Percentiles rank a stretch among this genome's conserved stretches.
Evolutionary conservation across 2,113 vertebrate species (phyloP).

Genomic region (Pachyramphus minor): DNA sequence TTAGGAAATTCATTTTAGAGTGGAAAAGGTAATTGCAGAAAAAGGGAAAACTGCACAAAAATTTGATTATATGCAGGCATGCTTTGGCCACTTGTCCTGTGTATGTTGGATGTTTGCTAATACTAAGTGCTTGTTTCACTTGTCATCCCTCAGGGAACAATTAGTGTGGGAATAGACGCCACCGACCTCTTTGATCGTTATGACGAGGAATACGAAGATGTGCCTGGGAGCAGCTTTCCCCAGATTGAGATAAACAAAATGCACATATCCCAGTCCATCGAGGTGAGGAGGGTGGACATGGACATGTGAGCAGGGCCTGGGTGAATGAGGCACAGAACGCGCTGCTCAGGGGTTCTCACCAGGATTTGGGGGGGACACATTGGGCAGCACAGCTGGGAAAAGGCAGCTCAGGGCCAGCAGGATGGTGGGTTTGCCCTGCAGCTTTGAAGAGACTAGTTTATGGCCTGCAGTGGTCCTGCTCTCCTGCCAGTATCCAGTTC

Average conservation of each 20-base stretch:
- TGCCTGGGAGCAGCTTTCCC: conserved; percentile 81
- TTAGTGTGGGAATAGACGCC: conserved; percentile 95
- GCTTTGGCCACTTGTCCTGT: background rate
- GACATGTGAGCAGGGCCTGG: background rate
- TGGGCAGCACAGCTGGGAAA: background rate
- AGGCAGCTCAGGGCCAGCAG: background rate
- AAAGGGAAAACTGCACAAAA: background rate
- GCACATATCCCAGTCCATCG: conserved; percentile 99
- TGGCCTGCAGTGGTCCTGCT: background rate
- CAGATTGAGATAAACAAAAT: conserved; percentile 97
- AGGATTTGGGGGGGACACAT: background rate
- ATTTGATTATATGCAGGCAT: accelerated
- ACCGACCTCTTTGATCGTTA: conserved; percentile 97
- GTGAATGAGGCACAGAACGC: background rate
- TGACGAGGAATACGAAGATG: conserved; percentile 92
- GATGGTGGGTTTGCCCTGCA: background rate
- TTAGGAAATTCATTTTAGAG: background rate
- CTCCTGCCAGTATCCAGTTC: background rate
- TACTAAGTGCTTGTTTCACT: background rate
- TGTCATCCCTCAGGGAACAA: conserved; percentile 82
- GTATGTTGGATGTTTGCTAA: background rate
- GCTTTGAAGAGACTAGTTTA: background rate
- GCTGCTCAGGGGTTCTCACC: background rate
- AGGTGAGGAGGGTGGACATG: conserved; percentile 70
- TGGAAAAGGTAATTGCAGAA: background rate